Base-by-base conservation (phyloP, 2,888 invertebrate species). In the Proisotoma minuta region DNA sequence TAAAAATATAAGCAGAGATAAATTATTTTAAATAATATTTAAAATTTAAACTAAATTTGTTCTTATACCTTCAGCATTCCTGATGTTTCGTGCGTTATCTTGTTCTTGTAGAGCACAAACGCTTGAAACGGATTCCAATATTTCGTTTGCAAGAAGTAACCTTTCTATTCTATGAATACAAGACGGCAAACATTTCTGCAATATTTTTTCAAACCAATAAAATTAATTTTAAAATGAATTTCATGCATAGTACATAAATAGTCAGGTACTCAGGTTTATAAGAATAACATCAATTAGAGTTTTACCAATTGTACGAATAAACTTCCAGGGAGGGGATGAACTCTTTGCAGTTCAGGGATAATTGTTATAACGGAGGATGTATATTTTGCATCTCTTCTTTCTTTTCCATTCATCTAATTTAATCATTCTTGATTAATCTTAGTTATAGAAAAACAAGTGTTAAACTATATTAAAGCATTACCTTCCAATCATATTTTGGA, bases 241-340 rank as follows among this genome's bases (percentile, higher is more conserved):
- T n/a, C n/a, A n/a, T n/a, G n/a, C n/a, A n/a, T n/a, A n/a, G n/a
- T n/a, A n/a, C n/a, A n/a, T n/a, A n/a, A n/a, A n/a, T n/a, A n/a
- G n/a, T n/a, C n/a, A n/a, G n/a, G n/a, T n/a, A n/a, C n/a, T n/a
- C n/a, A n/a, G n/a, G n/a, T n/a, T n/a, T n/a, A n/a, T n/a, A n/a
- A n/a, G n/a, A n/a, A n/a, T n/a, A n/a, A n/a, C n/a, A n/a, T n/a
- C n/a, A n/a, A n/a, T n/a, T n/a, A n/a, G n/a, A n/a, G n/a, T n/a
- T n/a, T n/a, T n/a, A n/a, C n/a, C n/a, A n/a, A 87, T 78, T 96
- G 93, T 23, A 89, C 81, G 91, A 94, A 96, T 63, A 94, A 80
- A 1, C 80, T 77, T 1, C 81, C 81, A 0, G 80, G 79, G 40
- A 83, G 77, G 1, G 81, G 81, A 73, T 82, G 81, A 12, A 86